phyloP scores from a whole-genome alignment of 2,888 invertebrate species.

The Ophion costatus region DNA sequence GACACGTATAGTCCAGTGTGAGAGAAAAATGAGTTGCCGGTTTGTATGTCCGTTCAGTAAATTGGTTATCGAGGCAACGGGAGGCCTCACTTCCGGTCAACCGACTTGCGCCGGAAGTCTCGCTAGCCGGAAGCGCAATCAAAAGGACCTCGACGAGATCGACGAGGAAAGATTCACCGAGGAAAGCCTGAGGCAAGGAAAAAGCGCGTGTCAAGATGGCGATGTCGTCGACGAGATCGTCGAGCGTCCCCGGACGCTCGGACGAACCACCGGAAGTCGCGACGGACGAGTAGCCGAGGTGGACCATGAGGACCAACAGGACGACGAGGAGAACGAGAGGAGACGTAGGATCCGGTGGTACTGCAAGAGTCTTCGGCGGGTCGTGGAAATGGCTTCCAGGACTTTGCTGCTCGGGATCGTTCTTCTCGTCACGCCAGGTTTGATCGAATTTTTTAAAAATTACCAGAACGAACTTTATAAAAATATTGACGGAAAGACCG shows the following conservation, averaged over 20 bases:
- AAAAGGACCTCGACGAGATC: slow-evolving; percentile 32
- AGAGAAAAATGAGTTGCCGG: neutral
- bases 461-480: no score
- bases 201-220: slow-evolving; percentile 53
- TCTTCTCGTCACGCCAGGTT: slow-evolving; percentile 82
- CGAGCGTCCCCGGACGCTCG: slow-evolving; percentile 48
- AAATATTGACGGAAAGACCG: no score
- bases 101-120: slow-evolving; percentile 78
- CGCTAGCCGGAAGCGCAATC: slow-evolving; percentile 48
- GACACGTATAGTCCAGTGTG: no score
- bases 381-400: slow-evolving; percentile 79
- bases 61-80: slow-evolving; percentile 71
- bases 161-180: slow-evolving; percentile 65
- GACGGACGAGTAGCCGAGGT: slow-evolving; percentile 57
- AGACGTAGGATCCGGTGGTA: slow-evolving; percentile 75
- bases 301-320: slow-evolving; percentile 69
- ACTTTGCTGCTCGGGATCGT: slow-evolving; percentile 80
- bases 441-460: neutral
- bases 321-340: slow-evolving; percentile 70
- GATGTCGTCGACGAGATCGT: slow-evolving; percentile 51
- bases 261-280: slow-evolving; percentile 65
- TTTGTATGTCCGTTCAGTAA: slow-evolving; percentile 51
- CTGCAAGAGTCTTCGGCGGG: slow-evolving; percentile 78
- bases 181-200: slow-evolving; percentile 63
- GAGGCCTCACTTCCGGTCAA: slow-evolving; percentile 78